Evolutionary conservation across 2,113 vertebrate genomes (phyloP), one percentile per base, ranked within the genome.

Genomic region (Amphiprion ocellaris): DNA sequence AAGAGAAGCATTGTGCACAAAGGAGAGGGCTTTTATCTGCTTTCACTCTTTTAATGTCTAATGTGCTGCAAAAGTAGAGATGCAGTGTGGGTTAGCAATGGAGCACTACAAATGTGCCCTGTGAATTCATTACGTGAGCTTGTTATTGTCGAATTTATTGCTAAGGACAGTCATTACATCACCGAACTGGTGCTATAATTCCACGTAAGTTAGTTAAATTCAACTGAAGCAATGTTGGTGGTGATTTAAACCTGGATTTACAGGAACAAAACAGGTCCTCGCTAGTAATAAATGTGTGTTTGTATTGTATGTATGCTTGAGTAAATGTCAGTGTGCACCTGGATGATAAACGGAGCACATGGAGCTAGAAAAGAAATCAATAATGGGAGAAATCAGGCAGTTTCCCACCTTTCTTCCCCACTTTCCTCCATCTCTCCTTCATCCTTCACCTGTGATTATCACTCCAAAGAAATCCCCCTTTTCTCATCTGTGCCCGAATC

Each of bases 371-470:
- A 75, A 75, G 70, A 75, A 89, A 87, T 82, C 61, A 86, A 87
- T 85, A 69, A 77, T 17, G 10, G 37, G 15, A 66, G 58, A 49
- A 86, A 83, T 53, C 53, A 9, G 64, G 19, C 74, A 21, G 55
- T 63, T 26, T 60, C 33, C 33, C 54, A 59, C 61, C 64, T 68
- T 56, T 61, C 46, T 47, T 68, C 30, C 1, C 17, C 16, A 11
- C 26, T 61, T 46, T 71, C 56, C 55, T 79, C 39, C 64, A 81
- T 79, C 81, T 60, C 63, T 37, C 47, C 26, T 77, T 39, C 44
- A 86, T 87, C 83, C 62, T 33, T 77, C 74, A 88, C 83, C 69
- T 84, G 63, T 73, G 83, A 87, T 84, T 82, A 64, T 47, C 69
- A 68, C 71, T 72, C 65, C 64, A 74, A 82, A 85, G 50, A 87